Base-by-base conservation (phyloP, 2,888 invertebrate genomes). In the Carabus problematicus region DNA sequence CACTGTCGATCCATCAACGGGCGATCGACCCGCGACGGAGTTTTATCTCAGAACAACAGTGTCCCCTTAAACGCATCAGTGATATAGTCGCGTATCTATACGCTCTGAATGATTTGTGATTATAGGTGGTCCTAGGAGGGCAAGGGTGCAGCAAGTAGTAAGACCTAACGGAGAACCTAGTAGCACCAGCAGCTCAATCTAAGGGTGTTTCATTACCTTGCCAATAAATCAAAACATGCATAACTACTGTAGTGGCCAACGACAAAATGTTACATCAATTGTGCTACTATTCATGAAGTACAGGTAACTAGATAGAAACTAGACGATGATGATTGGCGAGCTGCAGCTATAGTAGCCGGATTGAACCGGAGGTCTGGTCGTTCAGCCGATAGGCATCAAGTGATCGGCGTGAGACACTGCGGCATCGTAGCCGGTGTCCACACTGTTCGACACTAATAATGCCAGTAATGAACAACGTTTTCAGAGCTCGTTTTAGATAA, bases 401-500 rank as follows among this genome's bases (percentile, higher is more conserved):
- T 29, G 29, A 29, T 29, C 29, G 29, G 29, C 6, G 29, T 29
- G 29, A 29, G 29, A 29, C 29, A 29, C 3, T 29, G 29, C 29
- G 29, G 29, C 29, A 6, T 29, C 29, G 6, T 29, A 29, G 29
- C 29, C 29, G 29, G 29, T 29, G 29, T 29, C 29, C 29, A 29
- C 29, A 29, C 29, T 29, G 29, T 29, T 29, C 56, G 40, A 66
- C 66, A 59, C 58, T 66, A 66, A 66, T 66, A 66, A 66, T 59
- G 66, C 66, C 66, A 43, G 66, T 66, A 66, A 66, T 66, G 66
- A 66, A 66, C 66, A 66, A 40, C 63, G 18, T 47, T 63, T 63
- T 52, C 49, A 63, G 52, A 63, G 66, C 47, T 66, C 58, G 66
- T 66, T 66, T 66, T 9, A 66, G 66, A 66, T 66, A 66, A 66